These are phyloP conservation scores for Eurystomus gularis DNA, from an alignment of 2,113 vertebrate species.

Conservation along the genomic window DNA sequence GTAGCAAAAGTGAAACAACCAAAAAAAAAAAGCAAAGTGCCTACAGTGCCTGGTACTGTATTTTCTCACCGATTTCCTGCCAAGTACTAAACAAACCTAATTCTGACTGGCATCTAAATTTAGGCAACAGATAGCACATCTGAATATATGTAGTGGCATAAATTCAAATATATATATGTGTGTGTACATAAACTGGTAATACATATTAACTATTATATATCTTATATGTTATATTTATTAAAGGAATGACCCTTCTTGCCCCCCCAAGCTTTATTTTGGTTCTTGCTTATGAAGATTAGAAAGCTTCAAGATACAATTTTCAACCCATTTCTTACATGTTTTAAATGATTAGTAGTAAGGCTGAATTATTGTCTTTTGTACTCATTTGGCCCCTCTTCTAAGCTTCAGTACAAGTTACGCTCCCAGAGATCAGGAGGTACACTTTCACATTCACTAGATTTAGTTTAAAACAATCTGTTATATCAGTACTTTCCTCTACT, in stretches of 20 bases:
- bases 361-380: neutral
- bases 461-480: neutral
- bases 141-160: neutral
- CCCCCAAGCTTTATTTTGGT: neutral
- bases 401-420: neutral
- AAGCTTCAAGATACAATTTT: neutral
- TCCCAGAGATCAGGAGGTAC: neutral
- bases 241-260: neutral
- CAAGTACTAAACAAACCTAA: conserved; percentile 7
- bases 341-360: neutral
- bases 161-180: neutral
- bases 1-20: neutral
- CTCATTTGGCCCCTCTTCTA: neutral
- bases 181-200: neutral
- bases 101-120: neutral
- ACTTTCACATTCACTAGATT: neutral
- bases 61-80: conserved; percentile 10
- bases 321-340: neutral
- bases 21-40: neutral
- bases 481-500: neutral
- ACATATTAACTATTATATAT: neutral
- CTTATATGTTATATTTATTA: rapidly evolving
- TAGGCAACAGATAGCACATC: neutral
- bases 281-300: neutral
- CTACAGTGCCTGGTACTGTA: neutral